Conservation (phyloP, 1,140 invertebrate species). For the Drosophila ogumai region DNA sequence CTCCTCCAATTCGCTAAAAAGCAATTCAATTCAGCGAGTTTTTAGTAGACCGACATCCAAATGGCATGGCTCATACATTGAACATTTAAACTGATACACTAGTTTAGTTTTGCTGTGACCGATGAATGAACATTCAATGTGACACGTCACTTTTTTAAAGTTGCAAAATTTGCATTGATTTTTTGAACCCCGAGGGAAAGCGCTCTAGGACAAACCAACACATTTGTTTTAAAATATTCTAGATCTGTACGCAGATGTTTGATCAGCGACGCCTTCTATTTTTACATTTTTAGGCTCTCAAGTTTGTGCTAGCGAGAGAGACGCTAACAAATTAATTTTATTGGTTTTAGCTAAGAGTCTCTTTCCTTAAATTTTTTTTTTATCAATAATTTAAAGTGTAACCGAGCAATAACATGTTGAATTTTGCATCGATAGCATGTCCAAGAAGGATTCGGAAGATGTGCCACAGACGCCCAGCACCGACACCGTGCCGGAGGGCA, state of each 20-base stretch:
- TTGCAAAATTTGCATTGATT: too few relatives aligned
- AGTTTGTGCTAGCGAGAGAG: neutral
- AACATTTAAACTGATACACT: too few relatives aligned
- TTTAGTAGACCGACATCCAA: too few relatives aligned
- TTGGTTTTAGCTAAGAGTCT: neutral
- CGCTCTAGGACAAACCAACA: too few relatives aligned
- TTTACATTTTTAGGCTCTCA: neutral
- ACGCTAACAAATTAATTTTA: neutral
- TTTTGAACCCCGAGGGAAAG: too few relatives aligned
- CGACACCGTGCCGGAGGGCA: slow-evolving; percentile 74
- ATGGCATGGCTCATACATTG: too few relatives aligned
- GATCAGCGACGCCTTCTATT: neutral
- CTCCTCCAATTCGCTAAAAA: too few relatives aligned
- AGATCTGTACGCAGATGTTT: neutral
- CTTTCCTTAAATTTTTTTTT: neutral
- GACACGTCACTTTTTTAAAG: too few relatives aligned
- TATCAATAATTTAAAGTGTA: neutral
- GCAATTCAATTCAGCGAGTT: too few relatives aligned
- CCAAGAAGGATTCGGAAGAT: slow-evolving; percentile 79
- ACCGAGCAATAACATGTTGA: neutral
- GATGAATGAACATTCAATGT: too few relatives aligned
- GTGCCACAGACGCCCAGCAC: slow-evolving; percentile 78
- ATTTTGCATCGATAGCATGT: slow-evolving; percentile 56
- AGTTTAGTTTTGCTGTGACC: too few relatives aligned
- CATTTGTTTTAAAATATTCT: neutral